These are phyloP conservation scores for Corythoichthys haematopterus DNA, from an alignment of 2,113 vertebrate genomes.

Conservation along the genomic window DNA sequence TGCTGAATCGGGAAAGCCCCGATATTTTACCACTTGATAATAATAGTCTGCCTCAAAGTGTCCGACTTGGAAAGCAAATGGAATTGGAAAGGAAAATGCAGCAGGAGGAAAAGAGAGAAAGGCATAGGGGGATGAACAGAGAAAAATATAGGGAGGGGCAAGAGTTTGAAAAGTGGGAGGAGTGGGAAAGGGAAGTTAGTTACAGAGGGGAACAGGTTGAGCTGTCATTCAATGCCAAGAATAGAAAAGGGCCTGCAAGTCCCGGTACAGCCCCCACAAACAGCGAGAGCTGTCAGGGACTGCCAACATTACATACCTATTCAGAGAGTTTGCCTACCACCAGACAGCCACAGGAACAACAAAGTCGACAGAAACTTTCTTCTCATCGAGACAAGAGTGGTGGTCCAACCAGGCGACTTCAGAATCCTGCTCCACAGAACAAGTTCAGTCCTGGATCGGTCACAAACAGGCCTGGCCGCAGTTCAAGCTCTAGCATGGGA, in stretches of 20 bases:
- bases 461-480: slow-evolving; percentile 57
- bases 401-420: slow-evolving; percentile 47
- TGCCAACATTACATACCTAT: slow-evolving; percentile 65
- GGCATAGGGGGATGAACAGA: slow-evolving; percentile 40
- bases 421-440: slow-evolving; percentile 42
- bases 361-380: slow-evolving; percentile 53
- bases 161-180: slow-evolving; percentile 59
- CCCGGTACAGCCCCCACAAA: slow-evolving; percentile 70
- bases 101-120: slow-evolving; percentile 43
- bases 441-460: slow-evolving; percentile 39
- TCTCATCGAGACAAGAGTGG: slow-evolving; percentile 62
- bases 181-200: slow-evolving; percentile 59
- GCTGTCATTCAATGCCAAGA: slow-evolving; percentile 82
- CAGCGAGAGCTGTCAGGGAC: slow-evolving; percentile 66
- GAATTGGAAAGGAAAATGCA: slow-evolving; percentile 56
- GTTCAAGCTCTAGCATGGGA: slow-evolving; percentile 75
- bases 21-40: slow-evolving; percentile 43
- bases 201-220: slow-evolving; percentile 82
- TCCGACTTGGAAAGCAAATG: slow-evolving; percentile 48
- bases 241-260: slow-evolving; percentile 76
- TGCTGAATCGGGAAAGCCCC: slow-evolving; percentile 64
- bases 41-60: slow-evolving; percentile 55
- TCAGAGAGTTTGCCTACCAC: slow-evolving; percentile 66
- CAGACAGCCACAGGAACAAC: slow-evolving; percentile 71
- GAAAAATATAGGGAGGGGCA: slow-evolving; percentile 61